A percentile compares a stretch with the other conserved stretches of the same genome.
Conservation (phyloP, 2,797 vertebrate genomes). For the Aythya fuligula region DNA sequence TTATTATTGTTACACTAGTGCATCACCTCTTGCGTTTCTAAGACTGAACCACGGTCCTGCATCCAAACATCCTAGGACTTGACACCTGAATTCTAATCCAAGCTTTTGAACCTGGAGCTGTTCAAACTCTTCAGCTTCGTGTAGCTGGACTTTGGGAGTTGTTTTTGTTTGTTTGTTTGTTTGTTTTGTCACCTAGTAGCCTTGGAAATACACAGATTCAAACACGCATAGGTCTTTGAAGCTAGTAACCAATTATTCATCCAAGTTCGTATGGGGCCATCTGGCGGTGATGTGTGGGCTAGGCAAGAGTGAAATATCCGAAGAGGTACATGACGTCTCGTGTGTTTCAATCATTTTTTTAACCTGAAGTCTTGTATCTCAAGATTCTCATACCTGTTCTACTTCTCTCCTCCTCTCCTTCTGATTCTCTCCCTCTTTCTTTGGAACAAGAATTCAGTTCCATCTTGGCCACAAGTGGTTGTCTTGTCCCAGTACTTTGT, state of each 20-base stretch:
- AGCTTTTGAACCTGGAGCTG: background rate
- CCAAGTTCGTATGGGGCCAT: background rate
- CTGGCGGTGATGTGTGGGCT: background rate
- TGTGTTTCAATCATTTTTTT: background rate
- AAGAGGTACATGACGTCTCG: rapidly evolving
- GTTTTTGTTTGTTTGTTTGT: background rate
- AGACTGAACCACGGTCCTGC: background rate
- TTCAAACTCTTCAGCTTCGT: background rate
- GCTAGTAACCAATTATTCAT: rapidly evolving
- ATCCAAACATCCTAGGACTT: background rate
- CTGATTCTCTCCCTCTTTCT: background rate
- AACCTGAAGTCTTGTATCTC: background rate
- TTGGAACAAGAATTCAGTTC: background rate
- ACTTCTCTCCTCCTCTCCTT: background rate
- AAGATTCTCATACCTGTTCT: background rate
- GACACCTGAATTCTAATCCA: rapidly evolving
- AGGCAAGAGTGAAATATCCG: background rate
- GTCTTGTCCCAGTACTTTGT: background rate
- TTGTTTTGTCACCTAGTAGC: background rate
- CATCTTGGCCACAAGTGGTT: background rate
- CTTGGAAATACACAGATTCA: background rate
- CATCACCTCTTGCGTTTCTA: background rate
- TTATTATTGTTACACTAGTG: background rate
- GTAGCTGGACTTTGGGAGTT: background rate
- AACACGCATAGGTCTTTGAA: rapidly evolving